Base-by-base conservation (phyloP, 2,113 vertebrate species). In the Atherinomorus stipes region DNA sequence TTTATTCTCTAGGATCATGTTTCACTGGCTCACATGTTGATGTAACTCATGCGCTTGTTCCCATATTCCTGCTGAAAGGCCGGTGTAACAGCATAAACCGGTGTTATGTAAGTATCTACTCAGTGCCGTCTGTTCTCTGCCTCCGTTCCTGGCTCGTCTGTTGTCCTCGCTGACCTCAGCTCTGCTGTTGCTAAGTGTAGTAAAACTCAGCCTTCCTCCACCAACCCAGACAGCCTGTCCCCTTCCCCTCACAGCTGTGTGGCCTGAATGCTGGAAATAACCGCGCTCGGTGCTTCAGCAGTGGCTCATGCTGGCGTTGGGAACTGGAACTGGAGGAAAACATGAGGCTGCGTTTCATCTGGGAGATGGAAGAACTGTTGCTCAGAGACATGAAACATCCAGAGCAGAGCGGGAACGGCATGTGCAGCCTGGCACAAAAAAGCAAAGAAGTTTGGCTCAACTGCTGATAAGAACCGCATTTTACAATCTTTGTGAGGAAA, bases 221-320 rank as follows among this genome's bases (percentile, higher is more conserved):
- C 76, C 84, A 85, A 82, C 58, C 81, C 81, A 81, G 73, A 87
- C 86, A 85, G 78, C 71, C 85, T 88, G 83, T 88, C 79, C 86
- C 73, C 69, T 78, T 76, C 84, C 87, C 83, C 79, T 82, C 86
- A 86, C 91, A 92, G 91, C 91, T 91, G 91, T 87, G 87, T 58
- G 88, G 84, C 85, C 89, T 88, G 84, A 89, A 89, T 86, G 87
- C 88, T 92, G 88, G 84, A 93, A 93, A 94, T 93, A 93, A 89
- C 88, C 78, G 76, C 86, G 78, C 76, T 82, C 68, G 49, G 84
- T 77, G 80, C 84, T 89, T 76, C 67, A 86, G 89, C 87, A 80
- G 87, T 76, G 83, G 91, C 87, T 86, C 84, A 86, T 79, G 86
- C 69, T 91, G 88, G 85, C 71, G 10, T 64, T 37, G 57, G 85